Evolutionary conservation across 2,797 vertebrate genomes (phyloP).

Genomic region (Anolis apletophallus): DNA sequence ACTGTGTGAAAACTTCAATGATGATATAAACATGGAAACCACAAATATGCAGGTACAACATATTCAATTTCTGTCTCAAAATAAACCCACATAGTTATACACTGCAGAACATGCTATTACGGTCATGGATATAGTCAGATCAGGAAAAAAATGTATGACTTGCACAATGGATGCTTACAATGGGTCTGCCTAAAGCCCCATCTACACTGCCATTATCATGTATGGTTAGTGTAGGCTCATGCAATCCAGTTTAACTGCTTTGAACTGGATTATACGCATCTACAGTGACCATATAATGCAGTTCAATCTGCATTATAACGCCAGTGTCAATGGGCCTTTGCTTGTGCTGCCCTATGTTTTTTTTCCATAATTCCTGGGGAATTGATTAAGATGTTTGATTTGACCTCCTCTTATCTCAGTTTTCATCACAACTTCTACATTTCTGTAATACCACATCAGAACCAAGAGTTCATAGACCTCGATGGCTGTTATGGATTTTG

Average conservation of each 20-base stretch:
- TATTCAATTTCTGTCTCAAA: background rate
- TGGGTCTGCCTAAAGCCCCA: background rate
- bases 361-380: background rate
- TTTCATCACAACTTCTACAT: background rate
- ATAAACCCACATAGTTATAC: background rate
- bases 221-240: no score
- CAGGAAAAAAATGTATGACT: background rate
- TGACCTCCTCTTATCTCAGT: background rate
- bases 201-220: no score
- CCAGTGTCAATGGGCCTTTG: no score
- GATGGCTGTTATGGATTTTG: background rate
- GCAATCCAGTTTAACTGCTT: no score
- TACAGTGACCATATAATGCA: no score
- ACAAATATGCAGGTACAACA: background rate
- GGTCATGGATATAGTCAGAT: background rate
- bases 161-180: background rate
- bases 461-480: background rate
- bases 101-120: background rate
- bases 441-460: background rate
- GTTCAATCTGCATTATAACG: background rate
- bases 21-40: background rate
- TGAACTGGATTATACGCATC: no score
- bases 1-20: background rate
- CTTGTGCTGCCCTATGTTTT: background rate
- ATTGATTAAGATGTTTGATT: background rate